Conservation (phyloP, 2,888 invertebrate species). For the Drosophila longiperda region DNA sequence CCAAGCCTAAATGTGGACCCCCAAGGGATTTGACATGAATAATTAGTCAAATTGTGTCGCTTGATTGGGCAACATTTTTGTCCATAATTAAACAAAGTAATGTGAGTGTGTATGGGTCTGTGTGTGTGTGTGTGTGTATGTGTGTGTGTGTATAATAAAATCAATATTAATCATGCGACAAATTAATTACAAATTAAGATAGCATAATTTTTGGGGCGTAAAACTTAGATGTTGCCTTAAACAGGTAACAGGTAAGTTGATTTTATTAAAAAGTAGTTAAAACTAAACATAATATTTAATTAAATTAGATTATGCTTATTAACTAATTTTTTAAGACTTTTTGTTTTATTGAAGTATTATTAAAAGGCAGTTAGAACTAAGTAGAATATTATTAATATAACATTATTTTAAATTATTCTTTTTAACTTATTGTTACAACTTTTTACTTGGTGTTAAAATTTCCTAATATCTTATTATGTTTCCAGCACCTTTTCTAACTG, state of each 20-base stretch:
- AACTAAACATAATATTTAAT: background rate
- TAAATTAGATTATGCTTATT: background rate
- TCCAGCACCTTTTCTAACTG: no score
- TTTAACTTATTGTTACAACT: background rate
- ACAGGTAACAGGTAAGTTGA: background rate
- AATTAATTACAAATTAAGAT: background rate
- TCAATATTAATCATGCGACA: conserved; percentile 2
- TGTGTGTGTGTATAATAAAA: background rate
- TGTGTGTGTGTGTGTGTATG: background rate
- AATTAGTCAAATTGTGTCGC: conserved; percentile 20
- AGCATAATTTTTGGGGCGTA: conserved; percentile 43
- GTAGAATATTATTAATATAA: no score
- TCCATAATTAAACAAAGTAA: conserved; percentile 10
- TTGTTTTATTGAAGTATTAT: background rate
- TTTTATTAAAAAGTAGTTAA: background rate
- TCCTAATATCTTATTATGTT: no score
- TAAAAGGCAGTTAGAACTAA: no score
- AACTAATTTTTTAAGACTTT: background rate
- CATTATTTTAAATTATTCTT: background rate
- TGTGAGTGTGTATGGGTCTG: background rate
- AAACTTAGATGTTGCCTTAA: background rate
- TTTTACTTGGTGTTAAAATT: background rate
- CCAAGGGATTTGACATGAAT: conserved; percentile 1
- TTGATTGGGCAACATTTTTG: conserved; percentile 14
- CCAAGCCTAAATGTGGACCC: background rate